Conservation (phyloP, 1,140 invertebrate species). For the Gonioctena quinquepunctata region DNA sequence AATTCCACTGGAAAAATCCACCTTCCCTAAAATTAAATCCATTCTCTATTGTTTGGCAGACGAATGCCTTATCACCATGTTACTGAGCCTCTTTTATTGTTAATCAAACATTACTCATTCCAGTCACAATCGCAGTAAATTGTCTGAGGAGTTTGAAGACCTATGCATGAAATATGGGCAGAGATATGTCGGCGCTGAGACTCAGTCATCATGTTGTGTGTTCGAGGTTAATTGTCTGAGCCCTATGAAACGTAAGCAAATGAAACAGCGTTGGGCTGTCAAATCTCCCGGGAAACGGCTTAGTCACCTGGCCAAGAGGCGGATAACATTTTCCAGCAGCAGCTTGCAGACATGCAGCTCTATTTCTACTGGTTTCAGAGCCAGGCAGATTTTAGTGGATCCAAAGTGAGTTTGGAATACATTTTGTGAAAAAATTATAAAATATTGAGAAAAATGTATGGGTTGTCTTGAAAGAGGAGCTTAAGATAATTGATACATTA, state of each 20-base stretch:
- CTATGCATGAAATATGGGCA: conserved; percentile 63
- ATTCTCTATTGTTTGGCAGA: too few relatives aligned
- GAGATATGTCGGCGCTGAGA: conserved; percentile 68
- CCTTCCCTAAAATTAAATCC: too few relatives aligned
- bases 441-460: too few relatives aligned
- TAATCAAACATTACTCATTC: too few relatives aligned
- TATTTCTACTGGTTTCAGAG: conserved; percentile 32
- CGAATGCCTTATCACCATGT: too few relatives aligned
- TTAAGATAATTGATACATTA: too few relatives aligned
- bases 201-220: conserved; percentile 67
- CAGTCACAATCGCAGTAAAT: conserved; percentile 67
- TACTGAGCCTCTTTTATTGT: too few relatives aligned
- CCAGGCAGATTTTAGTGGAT: conserved; percentile 51
- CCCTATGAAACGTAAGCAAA: conserved; percentile 61
- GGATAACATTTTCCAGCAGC: conserved; percentile 67
- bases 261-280: conserved; percentile 59
- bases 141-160: conserved; percentile 66
- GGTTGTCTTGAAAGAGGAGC: too few relatives aligned
- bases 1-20: too few relatives aligned
- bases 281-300: conserved; percentile 69
- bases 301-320: conserved; percentile 67
- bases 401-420: conserved; percentile 49
- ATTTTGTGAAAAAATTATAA: too few relatives aligned
- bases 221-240: conserved; percentile 61
- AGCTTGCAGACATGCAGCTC: conserved; percentile 46